These are phyloP conservation scores for Tragelaphus strepsiceros DNA, from an alignment of 2,113 vertebrate genomes.

Conservation along the genomic window DNA sequence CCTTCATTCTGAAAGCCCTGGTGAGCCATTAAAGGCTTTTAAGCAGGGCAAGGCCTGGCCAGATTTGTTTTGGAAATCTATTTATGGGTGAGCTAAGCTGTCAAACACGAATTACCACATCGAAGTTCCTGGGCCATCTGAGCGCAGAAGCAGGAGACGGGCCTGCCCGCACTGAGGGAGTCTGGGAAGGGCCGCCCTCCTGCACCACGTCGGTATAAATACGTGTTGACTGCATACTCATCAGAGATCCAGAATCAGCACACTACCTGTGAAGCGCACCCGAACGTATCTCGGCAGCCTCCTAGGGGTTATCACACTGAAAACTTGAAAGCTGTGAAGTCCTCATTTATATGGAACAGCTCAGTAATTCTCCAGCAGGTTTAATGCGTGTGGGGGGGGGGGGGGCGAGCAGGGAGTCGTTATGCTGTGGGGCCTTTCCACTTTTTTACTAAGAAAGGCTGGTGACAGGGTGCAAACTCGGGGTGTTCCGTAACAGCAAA, in stretches of 20 bases:
- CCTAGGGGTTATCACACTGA: rapidly evolving
- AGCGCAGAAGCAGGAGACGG: neutral
- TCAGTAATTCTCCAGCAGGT: rapidly evolving
- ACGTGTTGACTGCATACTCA: rapidly evolving
- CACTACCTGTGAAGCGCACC: rapidly evolving
- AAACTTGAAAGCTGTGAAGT: neutral
- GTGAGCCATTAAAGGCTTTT: neutral
- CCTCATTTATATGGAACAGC: neutral
- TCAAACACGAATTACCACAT: neutral
- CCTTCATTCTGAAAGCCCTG: neutral
- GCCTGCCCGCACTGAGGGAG: rapidly evolving
- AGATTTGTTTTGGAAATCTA: neutral
- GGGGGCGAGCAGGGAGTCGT: neutral
- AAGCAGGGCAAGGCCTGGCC: neutral
- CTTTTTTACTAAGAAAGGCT: neutral
- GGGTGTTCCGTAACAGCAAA: rapidly evolving
- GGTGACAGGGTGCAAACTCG: neutral
- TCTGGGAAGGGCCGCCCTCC: rapidly evolving
- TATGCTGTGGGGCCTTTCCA: rapidly evolving
- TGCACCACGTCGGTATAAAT: rapidly evolving
- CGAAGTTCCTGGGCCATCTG: neutral
- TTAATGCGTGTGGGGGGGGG: rapidly evolving
- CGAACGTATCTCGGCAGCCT: rapidly evolving
- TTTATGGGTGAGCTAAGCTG: neutral
- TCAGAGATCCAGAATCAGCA: rapidly evolving